Conservation (phyloP, 2,888 invertebrate genomes). For the Lepidochitona cinerea region DNA sequence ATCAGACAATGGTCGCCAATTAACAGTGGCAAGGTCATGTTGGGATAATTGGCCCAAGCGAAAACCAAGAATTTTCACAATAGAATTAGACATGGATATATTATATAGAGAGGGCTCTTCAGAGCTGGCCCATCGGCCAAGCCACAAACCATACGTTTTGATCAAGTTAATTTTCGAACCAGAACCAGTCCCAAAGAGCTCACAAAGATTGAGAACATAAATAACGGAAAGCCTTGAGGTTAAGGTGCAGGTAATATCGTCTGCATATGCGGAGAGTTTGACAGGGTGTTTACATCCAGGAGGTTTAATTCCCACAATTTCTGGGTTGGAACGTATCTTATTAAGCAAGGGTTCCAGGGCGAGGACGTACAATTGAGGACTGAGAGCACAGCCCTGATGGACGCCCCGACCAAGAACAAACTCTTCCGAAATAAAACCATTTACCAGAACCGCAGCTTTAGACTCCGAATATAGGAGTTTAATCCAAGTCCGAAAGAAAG, state of each 20-base stretch:
- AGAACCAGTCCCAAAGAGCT: slow-evolving; percentile 16
- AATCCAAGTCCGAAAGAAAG: slow-evolving; percentile 32
- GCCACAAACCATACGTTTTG: slow-evolving; percentile 29
- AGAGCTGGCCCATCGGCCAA: slow-evolving; percentile 36
- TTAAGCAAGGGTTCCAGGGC: background rate
- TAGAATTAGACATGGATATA: too few relatives aligned
- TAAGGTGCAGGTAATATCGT: slow-evolving; percentile 12
- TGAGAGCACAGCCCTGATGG: background rate
- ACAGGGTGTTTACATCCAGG: slow-evolving; percentile 7
- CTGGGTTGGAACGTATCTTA: background rate
- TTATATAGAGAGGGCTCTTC: too few relatives aligned
- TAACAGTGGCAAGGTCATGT: too few relatives aligned
- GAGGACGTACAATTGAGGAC: background rate
- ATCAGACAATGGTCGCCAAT: too few relatives aligned
- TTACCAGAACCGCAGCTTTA: background rate
- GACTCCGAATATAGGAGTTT: slow-evolving; percentile 29
- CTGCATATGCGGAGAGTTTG: slow-evolving; percentile 19
- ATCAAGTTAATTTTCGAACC: slow-evolving; percentile 29
- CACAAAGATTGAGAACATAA: slow-evolving; percentile 5
- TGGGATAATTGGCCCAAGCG: too few relatives aligned
- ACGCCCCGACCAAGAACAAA: background rate
- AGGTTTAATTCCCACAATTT: slow-evolving; percentile 22
- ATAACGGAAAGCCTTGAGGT: slow-evolving; percentile 1
- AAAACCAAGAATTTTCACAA: too few relatives aligned
- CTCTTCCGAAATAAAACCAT: background rate